A percentile compares a stretch with the other conserved stretches of the same genome.
Conservation (phyloP, 64 coral and sea anemone genomes). For the Porites lutea region DNA sequence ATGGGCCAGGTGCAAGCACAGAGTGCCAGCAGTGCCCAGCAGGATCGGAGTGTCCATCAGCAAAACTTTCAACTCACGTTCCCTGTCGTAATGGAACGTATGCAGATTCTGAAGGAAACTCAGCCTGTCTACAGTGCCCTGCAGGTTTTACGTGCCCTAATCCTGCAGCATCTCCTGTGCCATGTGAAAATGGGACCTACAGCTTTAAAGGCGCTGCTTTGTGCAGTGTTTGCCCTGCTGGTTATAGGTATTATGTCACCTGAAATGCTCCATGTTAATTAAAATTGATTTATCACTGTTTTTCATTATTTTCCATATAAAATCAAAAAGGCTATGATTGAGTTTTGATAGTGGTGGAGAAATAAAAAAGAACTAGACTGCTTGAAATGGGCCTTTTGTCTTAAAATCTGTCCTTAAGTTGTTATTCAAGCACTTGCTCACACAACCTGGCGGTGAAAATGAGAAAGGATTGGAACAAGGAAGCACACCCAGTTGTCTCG, state of each 20-base stretch:
- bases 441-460: too few relatives aligned
- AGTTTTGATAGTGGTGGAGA: too few relatives aligned
- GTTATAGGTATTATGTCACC: slow-evolving; percentile 48
- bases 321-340: too few relatives aligned
- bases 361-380: too few relatives aligned
- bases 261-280: too few relatives aligned
- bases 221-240: slow-evolving; percentile 77
- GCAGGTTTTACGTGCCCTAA: slow-evolving; percentile 62
- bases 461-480: too few relatives aligned
- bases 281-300: too few relatives aligned
- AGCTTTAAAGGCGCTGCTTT: slow-evolving; percentile 54
- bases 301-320: too few relatives aligned
- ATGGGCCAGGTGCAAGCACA: slow-evolving; percentile 1
- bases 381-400: too few relatives aligned
- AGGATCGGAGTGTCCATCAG: slow-evolving; percentile 52
- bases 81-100: slow-evolving; percentile 83
- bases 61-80: slow-evolving; percentile 26
- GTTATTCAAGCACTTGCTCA: too few relatives aligned
- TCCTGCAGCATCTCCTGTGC: slow-evolving; percentile 28
- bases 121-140: slow-evolving; percentile 37
- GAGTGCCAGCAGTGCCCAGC: slow-evolving; percentile 38
- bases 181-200: slow-evolving; percentile 77
- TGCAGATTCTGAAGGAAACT: slow-evolving; percentile 29
- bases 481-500: too few relatives aligned
- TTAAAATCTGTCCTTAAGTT: too few relatives aligned